These are phyloP conservation scores for Diprion similis DNA, from an alignment of 1,140 invertebrate genomes.

Conservation along the genomic window DNA sequence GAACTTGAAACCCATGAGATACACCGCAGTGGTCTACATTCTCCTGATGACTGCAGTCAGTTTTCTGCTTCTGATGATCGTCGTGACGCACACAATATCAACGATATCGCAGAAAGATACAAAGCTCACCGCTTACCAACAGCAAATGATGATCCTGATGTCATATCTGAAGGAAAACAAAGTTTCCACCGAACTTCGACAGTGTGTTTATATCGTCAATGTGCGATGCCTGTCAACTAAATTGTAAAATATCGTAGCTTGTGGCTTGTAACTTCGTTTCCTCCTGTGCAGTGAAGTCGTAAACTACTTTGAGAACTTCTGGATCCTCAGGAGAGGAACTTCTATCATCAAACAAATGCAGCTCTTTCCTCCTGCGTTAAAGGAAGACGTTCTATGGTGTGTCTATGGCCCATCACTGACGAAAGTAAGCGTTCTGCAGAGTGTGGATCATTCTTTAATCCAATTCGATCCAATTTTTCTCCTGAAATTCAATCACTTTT, in stretches of 20 bases:
- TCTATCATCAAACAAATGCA: neutral
- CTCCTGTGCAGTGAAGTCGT: neutral
- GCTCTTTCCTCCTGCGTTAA: neutral
- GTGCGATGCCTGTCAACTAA: too few relatives aligned
- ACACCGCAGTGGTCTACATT: neutral
- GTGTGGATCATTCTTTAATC: too few relatives aligned
- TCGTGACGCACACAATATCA: neutral
- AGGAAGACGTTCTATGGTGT: neutral
- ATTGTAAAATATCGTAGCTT: too few relatives aligned
- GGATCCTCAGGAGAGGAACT: neutral
- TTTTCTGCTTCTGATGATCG: neutral
- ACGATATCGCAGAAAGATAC: neutral
- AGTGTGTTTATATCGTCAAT: neutral
- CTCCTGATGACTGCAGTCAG: neutral
- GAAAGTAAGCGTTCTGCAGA: neutral
- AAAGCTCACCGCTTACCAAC: neutral
- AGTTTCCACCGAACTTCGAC: neutral
- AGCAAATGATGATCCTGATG: slow-evolving; percentile 1
- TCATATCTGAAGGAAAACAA: slow-evolving; percentile 3
- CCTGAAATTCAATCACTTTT: too few relatives aligned
- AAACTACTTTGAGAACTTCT: neutral
- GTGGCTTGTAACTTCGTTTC: too few relatives aligned
- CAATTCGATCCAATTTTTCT: too few relatives aligned
- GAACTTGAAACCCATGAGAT: neutral
- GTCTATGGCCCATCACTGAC: neutral